Conservation (phyloP, 2,113 vertebrate species). For the Tragelaphus buxtoni region DNA sequence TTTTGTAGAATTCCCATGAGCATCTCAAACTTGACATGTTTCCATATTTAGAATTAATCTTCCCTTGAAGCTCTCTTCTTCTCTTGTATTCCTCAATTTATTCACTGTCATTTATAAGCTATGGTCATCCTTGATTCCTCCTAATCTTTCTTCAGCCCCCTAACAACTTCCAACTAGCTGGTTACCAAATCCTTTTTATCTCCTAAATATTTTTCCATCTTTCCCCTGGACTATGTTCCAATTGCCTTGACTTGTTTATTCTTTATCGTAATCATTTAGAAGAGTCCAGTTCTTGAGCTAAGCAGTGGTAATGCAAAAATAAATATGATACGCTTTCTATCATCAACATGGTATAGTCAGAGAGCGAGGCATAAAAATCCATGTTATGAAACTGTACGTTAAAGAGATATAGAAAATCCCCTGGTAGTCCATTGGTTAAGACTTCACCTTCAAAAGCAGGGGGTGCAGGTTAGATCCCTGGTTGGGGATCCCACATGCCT, state of each 20-base stretch:
- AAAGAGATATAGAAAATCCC: not conserved
- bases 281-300: not conserved
- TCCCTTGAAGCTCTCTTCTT: not conserved
- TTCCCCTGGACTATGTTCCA: not conserved
- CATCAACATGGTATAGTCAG: not conserved
- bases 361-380: not conserved
- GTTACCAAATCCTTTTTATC: not conserved
- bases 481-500: not conserved
- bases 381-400: not conserved
- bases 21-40: not conserved
- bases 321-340: not conserved
- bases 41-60: not conserved
- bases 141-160: not conserved
- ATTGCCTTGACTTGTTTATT: not conserved
- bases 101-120: not conserved
- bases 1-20: not conserved
- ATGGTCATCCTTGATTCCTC: not conserved
- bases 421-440: not conserved
- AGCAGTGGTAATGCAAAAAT: constrained; percentile 22
- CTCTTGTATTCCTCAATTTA: not conserved
- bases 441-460: not conserved
- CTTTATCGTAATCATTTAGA: not conserved
- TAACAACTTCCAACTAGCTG: not conserved
- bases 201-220: not conserved
- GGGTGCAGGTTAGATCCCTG: not conserved